Evolutionary conservation across 1,140 invertebrate species (phyloP), one percentile per base, ranked within the genome.

Genomic region (Drosophila fuyamai): DNA sequence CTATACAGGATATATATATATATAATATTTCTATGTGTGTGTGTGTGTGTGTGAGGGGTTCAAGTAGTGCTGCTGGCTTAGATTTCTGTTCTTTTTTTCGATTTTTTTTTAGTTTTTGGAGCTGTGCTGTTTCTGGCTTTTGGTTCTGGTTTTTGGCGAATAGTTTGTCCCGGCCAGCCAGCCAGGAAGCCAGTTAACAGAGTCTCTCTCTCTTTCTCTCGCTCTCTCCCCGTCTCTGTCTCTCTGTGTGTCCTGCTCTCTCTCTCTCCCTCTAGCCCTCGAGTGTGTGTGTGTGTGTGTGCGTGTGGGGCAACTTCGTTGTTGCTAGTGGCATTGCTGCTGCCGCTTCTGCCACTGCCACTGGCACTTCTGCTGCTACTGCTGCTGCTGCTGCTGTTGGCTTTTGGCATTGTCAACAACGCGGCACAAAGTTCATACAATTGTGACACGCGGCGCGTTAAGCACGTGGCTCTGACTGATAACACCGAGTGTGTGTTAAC

Each of bases 371-470:
- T 59, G 27, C 47, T 50, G 48, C 48, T 27, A 32, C 48, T 66
- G 65, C 62, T 59, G 51, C 61, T 57, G 59, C 72, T 68, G 70
- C 58, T 62, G 56, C 56, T 63, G 63, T 59, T 84, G 79, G 79
- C 71, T 79, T 72, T 75, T 78, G 41, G 81, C 79, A 83, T 88
- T 86, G 83, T 86, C 83, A 86, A 86, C 83, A 82, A 76, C 76
- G 79, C 83, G 76, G 65, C 83, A 59, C 59, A 66, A 78, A 88
- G 83, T 88, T 88, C 83, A 88, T 88, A 88, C 83, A 88, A 88
- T 88, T 89, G 76, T 89, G 79, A 86, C 84, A 88, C 83, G 83
- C 83, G 83, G 83, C 83, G 84, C 76, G 84, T 88, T 89, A 83
- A 88, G 83, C 83, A 88, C 83, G 83, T 88, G 84, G 83, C 76